Percentiles rank a stretch among this genome's conserved stretches.
Conservation (phyloP, 2,113 vertebrate species). For the Crotalus tigris region DNA sequence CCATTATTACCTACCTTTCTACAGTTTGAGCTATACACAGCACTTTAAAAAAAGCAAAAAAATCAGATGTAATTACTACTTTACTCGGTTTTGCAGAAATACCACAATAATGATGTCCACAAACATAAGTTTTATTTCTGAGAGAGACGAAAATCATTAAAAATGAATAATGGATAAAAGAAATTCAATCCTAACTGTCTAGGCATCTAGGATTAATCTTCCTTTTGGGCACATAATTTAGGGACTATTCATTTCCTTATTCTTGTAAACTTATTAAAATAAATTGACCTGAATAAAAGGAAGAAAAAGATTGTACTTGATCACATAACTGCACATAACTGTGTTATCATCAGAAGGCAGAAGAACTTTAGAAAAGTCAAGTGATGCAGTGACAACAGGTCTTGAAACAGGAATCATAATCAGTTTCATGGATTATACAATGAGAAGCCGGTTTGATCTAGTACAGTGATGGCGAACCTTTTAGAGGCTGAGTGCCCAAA, state of each 20-base stretch:
- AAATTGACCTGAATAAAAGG: not conserved
- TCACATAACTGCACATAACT: not conserved
- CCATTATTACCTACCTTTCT: not conserved
- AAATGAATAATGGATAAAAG: not conserved
- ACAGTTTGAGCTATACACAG: not conserved
- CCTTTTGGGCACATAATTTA: not conserved
- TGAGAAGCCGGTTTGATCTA: not conserved
- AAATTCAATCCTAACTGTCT: not conserved
- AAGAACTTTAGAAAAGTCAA: not conserved
- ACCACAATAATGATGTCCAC: not conserved
- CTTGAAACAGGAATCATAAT: not conserved
- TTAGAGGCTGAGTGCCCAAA: too few relatives aligned
- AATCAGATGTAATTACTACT: not conserved
- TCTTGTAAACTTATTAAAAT: not conserved
- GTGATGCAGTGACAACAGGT: not conserved
- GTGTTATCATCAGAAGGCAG: not conserved
- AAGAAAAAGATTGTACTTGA: not conserved
- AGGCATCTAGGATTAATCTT: not conserved
- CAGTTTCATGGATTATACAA: not conserved
- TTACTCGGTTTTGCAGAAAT: not conserved
- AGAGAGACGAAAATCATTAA: not conserved
- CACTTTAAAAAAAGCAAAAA: not conserved
- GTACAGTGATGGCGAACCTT: too few relatives aligned
- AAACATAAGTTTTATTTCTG: not conserved
- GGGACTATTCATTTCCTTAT: not conserved